These are phyloP conservation scores for Archilochus colubris DNA, from an alignment of 2,113 vertebrate species.

Conservation along the genomic window DNA sequence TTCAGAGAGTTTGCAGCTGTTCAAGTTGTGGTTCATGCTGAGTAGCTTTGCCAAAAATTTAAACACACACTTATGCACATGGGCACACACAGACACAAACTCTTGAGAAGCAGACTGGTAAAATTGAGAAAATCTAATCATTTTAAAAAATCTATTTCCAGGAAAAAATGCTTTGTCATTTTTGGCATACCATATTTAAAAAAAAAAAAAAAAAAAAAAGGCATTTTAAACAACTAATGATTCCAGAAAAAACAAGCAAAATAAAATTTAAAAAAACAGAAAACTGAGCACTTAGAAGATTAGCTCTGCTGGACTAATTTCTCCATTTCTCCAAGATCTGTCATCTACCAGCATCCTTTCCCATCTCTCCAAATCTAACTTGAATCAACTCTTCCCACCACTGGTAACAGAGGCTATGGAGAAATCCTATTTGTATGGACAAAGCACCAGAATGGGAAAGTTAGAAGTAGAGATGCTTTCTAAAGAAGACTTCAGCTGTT, in stretches of 20 bases:
- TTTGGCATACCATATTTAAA: background rate
- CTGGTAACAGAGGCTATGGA: background rate
- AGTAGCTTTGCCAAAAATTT: background rate
- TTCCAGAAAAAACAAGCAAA: background rate
- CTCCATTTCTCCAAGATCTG: background rate
- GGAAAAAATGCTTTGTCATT: background rate
- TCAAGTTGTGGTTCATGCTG: slow-evolving; percentile 5
- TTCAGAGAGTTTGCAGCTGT: slow-evolving; percentile 50
- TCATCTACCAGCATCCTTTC: background rate
- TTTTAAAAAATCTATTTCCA: background rate
- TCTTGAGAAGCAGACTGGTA: background rate
- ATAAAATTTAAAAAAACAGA: too few relatives aligned
- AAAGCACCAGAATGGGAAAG: background rate
- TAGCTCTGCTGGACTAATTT: background rate
- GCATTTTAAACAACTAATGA: background rate
- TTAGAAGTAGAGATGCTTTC: background rate
- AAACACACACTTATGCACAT: background rate
- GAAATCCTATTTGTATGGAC: background rate
- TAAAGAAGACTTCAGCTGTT: background rate
- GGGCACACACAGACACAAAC: background rate
- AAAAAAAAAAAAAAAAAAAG: background rate
- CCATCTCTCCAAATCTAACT: background rate
- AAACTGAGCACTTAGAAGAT: background rate
- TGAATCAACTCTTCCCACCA: fast-evolving
- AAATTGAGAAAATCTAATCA: background rate